phyloP scores from a whole-genome alignment of 1,140 invertebrate species.

The Heliothis subflexa region DNA sequence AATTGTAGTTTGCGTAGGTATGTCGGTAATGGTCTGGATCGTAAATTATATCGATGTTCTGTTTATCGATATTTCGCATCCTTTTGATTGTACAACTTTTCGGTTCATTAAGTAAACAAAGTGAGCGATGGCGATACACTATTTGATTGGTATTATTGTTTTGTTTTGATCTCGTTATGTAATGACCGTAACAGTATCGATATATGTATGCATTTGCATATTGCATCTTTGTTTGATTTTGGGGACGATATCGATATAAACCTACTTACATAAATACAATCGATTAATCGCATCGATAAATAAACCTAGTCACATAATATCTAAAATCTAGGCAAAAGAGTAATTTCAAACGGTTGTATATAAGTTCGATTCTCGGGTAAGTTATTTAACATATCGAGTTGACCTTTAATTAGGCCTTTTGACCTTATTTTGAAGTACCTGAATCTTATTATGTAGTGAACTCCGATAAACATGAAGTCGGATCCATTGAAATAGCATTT shows the following conservation, averaged over 20 bases:
- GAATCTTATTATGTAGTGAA: background rate
- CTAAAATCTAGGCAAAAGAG: no score
- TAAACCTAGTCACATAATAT: no score
- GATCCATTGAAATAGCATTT: background rate
- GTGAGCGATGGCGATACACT: background rate
- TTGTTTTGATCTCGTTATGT: background rate
- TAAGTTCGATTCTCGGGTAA: constrained; percentile 2
- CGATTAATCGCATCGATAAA: no score
- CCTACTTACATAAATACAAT: no score
- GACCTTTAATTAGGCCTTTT: background rate
- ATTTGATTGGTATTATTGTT: background rate
- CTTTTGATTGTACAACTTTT: constrained; percentile 14
- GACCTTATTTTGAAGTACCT: background rate
- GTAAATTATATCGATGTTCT: constrained; percentile 29
- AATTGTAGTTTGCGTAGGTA: constrained; percentile 30
- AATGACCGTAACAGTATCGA: background rate
- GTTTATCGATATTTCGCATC: constrained; percentile 4
- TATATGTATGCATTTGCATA: background rate
- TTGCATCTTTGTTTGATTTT: no score
- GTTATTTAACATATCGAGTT: background rate
- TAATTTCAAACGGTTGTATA: background rate
- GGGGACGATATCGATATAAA: no score
- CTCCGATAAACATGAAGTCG: background rate
- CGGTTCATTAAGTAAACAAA: background rate
- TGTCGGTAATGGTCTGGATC: constrained; percentile 15